A percentile compares a stretch with the other conserved stretches of the same genome.
These are phyloP conservation scores for Nowickia ferox DNA, from an alignment of 2,888 invertebrate genomes.

Conservation along the genomic window DNA sequence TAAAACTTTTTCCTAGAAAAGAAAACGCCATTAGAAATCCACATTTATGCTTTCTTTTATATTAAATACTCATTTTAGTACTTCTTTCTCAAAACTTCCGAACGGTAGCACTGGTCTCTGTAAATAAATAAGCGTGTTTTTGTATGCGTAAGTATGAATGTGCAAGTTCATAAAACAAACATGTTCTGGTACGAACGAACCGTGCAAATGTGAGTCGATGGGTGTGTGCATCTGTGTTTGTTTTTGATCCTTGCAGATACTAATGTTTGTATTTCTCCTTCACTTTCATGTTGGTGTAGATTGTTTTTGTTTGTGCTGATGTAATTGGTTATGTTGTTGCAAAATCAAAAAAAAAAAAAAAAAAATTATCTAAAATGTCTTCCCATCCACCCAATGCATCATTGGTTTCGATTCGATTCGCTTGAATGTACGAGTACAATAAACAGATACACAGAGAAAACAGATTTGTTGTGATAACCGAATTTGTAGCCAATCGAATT, in stretches of 20 bases:
- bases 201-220: not conserved
- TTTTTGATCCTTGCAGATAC: not conserved
- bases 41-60: no score
- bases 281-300: constrained; percentile 14
- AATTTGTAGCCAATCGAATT: no score
- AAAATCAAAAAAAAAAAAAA: constrained; percentile 33
- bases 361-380: constrained; percentile 4
- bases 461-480: no score
- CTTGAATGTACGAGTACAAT: constrained; percentile 26
- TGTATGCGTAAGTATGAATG: not conserved
- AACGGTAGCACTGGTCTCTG: not conserved
- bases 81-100: no score
- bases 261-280: constrained; percentile 24
- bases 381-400: constrained; percentile 18
- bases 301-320: constrained; percentile 28
- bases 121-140: not conserved
- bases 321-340: constrained; percentile 39
- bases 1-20: no score
- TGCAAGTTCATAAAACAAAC: constrained; percentile 34
- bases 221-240: not conserved
- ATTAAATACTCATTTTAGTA: no score
- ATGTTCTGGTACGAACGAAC: not conserved
- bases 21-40: no score
- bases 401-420: constrained; percentile 14
- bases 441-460: no score